A percentile compares a stretch with the other conserved stretches of the same genome.
Evolutionary conservation across 2,113 vertebrate genomes (phyloP).

Genomic region (Actinemys pallida): DNA sequence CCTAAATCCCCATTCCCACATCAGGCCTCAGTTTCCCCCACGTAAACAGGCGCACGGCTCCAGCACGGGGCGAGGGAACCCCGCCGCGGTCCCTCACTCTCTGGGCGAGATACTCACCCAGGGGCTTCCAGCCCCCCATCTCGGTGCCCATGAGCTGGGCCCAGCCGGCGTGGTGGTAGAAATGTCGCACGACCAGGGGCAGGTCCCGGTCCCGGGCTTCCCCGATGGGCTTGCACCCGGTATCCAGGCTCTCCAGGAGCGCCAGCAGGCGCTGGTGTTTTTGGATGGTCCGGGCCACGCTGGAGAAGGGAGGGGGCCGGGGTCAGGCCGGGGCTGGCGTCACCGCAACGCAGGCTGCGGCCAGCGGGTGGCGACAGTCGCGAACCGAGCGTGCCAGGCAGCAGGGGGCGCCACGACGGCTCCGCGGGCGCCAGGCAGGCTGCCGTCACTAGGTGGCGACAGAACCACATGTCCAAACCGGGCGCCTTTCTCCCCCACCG

Average conservation of each 20-base stretch:
- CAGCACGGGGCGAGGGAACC: background rate
- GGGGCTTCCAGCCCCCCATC: conserved; percentile 73
- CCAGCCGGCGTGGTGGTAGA: conserved; percentile 74
- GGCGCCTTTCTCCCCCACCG: background rate
- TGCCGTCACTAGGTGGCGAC: background rate
- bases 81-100: background rate
- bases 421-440: too few relatives aligned
- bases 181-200: conserved; percentile 71
- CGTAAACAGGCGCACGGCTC: too few relatives aligned
- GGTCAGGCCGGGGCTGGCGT: background rate
- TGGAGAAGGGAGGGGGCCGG: background rate
- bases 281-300: conserved; percentile 73
- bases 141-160: conserved; percentile 62
- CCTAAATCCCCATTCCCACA: background rate
- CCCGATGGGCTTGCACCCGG: conserved; percentile 69
- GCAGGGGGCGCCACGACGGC: background rate
- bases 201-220: conserved; percentile 73
- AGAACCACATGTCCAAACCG: too few relatives aligned
- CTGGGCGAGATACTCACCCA: conserved; percentile 62
- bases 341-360: background rate
- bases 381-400: background rate
- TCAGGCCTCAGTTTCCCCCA: background rate
- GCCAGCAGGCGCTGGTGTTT: conserved; percentile 76
- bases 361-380: too few relatives aligned
- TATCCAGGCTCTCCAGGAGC: conserved; percentile 75